Percentiles rank a stretch among this genome's conserved stretches.
Evolutionary conservation across 2,888 invertebrate species (phyloP).

Genomic region (Agrochola lota): DNA sequence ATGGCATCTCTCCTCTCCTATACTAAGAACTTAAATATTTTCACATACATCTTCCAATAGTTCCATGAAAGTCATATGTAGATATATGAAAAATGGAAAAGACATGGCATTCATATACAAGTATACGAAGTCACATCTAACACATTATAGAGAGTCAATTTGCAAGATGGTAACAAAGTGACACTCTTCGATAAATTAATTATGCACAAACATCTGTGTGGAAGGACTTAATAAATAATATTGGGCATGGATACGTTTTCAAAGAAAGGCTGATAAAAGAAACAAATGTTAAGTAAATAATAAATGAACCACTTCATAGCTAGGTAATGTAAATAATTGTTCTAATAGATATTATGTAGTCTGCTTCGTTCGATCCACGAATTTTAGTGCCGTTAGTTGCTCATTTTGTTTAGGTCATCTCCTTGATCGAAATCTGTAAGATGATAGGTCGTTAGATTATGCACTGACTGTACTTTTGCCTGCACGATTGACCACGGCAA

Average conservation of each 20-base stretch:
- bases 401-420: slow-evolving; percentile 66
- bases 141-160: slow-evolving; percentile 30
- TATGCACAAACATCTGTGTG: slow-evolving; percentile 14
- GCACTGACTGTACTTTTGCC: slow-evolving; percentile 61
- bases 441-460: slow-evolving; percentile 58
- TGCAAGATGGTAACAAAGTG: slow-evolving; percentile 29
- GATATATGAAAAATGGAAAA: slow-evolving; percentile 5
- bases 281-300: slow-evolving; percentile 66
- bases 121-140: slow-evolving; percentile 28
- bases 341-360: slow-evolving; percentile 71
- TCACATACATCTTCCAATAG: slow-evolving; percentile 50
- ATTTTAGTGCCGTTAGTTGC: slow-evolving; percentile 74
- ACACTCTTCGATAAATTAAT: slow-evolving; percentile 20
- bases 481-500: slow-evolving; percentile 65
- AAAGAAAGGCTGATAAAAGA: slow-evolving; percentile 80
- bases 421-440: slow-evolving; percentile 64
- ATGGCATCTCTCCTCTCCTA: slow-evolving; percentile 27
- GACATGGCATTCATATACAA: slow-evolving; percentile 26
- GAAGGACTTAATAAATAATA: slow-evolving; percentile 14
- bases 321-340: slow-evolving; percentile 80
- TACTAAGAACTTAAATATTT: slow-evolving; percentile 42
- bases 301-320: slow-evolving; percentile 72
- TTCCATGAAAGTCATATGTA: slow-evolving; percentile 19
- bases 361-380: slow-evolving; percentile 75
- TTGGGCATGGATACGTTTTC: slow-evolving; percentile 57